phyloP scores from a whole-genome alignment of 1,140 invertebrate species.

The Zaprionus kolodkinae region DNA sequence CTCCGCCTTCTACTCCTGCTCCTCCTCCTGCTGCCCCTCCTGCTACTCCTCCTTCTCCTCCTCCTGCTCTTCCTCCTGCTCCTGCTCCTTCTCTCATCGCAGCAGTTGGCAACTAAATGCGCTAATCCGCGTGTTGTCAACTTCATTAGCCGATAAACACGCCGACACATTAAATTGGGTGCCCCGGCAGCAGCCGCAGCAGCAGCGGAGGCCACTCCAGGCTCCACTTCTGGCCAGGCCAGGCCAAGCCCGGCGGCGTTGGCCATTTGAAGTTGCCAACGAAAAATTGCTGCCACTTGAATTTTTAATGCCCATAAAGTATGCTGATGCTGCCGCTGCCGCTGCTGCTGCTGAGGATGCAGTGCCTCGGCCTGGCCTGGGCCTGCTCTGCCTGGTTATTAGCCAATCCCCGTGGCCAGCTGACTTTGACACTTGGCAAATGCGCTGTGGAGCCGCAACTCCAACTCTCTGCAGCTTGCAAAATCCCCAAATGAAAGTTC shows the following conservation, averaged over 20 bases:
- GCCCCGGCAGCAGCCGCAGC: background rate
- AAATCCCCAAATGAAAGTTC: slow-evolving; percentile 73
- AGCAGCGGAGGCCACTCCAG: slow-evolving; percentile 11
- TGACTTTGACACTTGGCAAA: slow-evolving; percentile 68
- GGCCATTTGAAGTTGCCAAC: slow-evolving; percentile 79
- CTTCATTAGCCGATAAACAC: slow-evolving; percentile 84
- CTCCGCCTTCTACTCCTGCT: background rate
- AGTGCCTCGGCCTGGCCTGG: slow-evolving; percentile 35
- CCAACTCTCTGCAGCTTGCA: background rate
- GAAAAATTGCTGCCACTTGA: slow-evolving; percentile 84
- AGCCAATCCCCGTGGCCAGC: slow-evolving; percentile 37
- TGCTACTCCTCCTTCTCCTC: slow-evolving; percentile 12
- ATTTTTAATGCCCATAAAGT: slow-evolving; percentile 84
- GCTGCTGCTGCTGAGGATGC: slow-evolving; percentile 65
- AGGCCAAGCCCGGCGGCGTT: slow-evolving; percentile 55
- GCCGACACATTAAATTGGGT: slow-evolving; percentile 83
- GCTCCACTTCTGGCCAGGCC: background rate
- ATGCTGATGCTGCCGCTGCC: slow-evolving; percentile 62
- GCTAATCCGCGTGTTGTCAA: slow-evolving; percentile 84
- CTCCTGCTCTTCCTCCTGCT: too few relatives aligned
- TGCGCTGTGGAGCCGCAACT: slow-evolving; percentile 28
- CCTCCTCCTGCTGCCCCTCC: too few relatives aligned
- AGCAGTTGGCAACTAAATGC: slow-evolving; percentile 81
- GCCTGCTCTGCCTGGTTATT: slow-evolving; percentile 34
- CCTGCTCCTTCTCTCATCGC: slow-evolving; percentile 12